Evolutionary conservation across 2,888 invertebrate species (phyloP).

Genomic region (Cybosia mesomella): DNA sequence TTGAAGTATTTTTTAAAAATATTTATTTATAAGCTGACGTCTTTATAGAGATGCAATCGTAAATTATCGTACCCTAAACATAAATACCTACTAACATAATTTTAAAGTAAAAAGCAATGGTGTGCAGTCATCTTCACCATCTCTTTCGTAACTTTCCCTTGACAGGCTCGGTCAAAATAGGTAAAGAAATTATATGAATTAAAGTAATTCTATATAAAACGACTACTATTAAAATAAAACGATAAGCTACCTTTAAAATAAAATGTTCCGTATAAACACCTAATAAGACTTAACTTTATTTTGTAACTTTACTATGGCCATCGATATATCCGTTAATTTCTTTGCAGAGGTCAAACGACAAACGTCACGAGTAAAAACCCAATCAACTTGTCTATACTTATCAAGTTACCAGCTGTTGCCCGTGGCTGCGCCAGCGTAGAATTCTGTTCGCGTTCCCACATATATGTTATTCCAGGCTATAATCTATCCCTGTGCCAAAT

Average conservation of each 20-base stretch:
- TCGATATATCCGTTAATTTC: not conserved
- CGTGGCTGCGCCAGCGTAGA: too few relatives aligned
- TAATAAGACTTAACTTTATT: not conserved
- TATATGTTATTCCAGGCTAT: constrained; percentile 3
- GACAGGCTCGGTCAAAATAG: too few relatives aligned
- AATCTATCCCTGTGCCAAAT: too few relatives aligned
- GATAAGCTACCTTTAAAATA: not conserved
- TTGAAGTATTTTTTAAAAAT: too few relatives aligned
- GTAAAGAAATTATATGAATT: not conserved
- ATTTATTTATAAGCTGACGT: too few relatives aligned
- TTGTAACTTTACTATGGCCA: not conserved
- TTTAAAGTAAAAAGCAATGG: too few relatives aligned
- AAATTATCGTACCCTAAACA: too few relatives aligned
- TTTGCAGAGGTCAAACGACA: constrained; percentile 10
- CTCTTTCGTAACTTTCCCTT: too few relatives aligned
- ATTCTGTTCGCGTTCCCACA: not conserved
- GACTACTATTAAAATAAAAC: not conserved
- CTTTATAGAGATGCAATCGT: too few relatives aligned
- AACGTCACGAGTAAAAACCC: constrained; percentile 13
- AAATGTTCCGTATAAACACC: not conserved
- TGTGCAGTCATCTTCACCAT: too few relatives aligned
- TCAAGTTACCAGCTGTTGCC: not conserved
- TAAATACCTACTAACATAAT: too few relatives aligned
- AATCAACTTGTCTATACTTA: constrained; percentile 10
- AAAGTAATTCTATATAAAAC: not conserved